phyloP scores from a whole-genome alignment of 53 echinoderm and acorn worm species.

The Temnopleurus reevesii region DNA sequence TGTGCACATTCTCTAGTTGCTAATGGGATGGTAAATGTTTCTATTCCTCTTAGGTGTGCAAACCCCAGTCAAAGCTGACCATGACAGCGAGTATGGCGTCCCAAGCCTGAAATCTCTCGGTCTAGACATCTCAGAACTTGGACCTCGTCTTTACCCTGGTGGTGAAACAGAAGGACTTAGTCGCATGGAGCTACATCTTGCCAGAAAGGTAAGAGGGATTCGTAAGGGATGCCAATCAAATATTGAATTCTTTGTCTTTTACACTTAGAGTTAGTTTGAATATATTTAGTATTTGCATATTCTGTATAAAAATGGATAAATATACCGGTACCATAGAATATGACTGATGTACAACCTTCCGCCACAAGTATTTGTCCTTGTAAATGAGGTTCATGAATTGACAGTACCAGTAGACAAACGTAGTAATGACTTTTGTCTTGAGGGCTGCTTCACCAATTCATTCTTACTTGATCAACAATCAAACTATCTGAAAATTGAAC shows the following conservation, averaged over 20 bases:
- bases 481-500: too few relatives aligned
- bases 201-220: conserved; percentile 55
- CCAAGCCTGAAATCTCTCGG: conserved; percentile 73
- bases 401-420: too few relatives aligned
- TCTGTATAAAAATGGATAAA: too few relatives aligned
- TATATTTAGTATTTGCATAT: too few relatives aligned
- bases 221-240: background rate
- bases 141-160: conserved; percentile 71
- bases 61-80: conserved; percentile 60
- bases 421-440: too few relatives aligned
- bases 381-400: too few relatives aligned
- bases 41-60: conserved; percentile 58
- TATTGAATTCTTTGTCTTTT: background rate
- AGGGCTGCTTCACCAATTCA: too few relatives aligned
- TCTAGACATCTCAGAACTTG: conserved; percentile 27
- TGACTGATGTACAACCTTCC: background rate
- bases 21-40: too few relatives aligned
- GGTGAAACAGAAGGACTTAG: conserved; percentile 78
- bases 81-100: conserved; percentile 64
- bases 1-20: too few relatives aligned
- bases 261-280: background rate
- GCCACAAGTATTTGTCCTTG: too few relatives aligned
- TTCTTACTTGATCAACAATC: too few relatives aligned
- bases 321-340: too few relatives aligned
- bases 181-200: conserved; percentile 70